phyloP scores from a whole-genome alignment of 30 jellyfish, hydroid and myxozoan genomes.

The Turritopsis rubra region DNA sequence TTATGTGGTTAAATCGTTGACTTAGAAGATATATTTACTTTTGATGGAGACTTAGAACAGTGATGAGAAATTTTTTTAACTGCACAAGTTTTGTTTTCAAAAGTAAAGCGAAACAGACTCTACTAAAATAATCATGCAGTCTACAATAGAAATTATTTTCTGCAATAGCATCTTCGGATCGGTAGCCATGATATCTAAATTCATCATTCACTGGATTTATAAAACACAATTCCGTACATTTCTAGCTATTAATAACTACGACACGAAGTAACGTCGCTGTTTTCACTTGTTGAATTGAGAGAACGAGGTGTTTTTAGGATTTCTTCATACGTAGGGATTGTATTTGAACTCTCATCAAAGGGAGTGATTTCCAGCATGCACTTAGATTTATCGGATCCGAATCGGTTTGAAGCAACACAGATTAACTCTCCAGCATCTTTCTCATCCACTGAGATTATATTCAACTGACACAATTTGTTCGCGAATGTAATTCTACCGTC shows the following conservation, averaged over 20 bases:
- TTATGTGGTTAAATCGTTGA: no score
- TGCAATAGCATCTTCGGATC: no score
- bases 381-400: slow-evolving; percentile 24
- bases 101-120: no score
- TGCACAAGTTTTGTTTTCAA: no score
- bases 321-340: neutral
- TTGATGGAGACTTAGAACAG: no score
- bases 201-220: no score
- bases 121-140: no score
- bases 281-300: neutral
- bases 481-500: slow-evolving; percentile 16
- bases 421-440: neutral
- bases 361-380: neutral
- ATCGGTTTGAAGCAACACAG: slow-evolving; percentile 22
- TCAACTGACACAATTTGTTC: slow-evolving; percentile 4
- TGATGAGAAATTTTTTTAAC: no score
- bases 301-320: neutral
- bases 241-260: neutral
- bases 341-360: neutral
- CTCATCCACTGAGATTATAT: neutral
- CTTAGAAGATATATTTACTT: no score
- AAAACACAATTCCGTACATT: no score
- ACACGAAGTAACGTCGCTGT: neutral
- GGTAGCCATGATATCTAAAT: no score
- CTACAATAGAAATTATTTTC: no score